Percentiles rank a stretch among this genome's conserved stretches.
Conservation (phyloP, 2,113 vertebrate genomes). For the Ciconia stormi region DNA sequence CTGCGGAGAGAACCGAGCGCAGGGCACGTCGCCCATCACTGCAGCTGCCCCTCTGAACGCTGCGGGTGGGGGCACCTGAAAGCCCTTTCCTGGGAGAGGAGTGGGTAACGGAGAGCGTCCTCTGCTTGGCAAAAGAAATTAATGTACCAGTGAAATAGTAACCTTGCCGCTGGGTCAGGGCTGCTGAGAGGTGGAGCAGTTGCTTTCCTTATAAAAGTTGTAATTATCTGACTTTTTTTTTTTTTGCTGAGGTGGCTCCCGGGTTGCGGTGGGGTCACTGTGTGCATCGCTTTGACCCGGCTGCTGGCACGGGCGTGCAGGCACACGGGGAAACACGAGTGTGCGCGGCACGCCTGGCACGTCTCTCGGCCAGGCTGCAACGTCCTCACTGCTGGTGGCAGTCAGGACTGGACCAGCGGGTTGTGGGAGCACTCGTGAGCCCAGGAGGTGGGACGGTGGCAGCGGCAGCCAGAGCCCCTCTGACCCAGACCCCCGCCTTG, state of each 20-base stretch:
- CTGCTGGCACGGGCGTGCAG: not conserved
- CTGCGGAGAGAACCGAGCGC: accelerated
- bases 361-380: accelerated
- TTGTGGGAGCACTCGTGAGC: not conserved
- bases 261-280: accelerated
- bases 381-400: accelerated
- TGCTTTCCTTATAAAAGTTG: not conserved
- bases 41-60: not conserved
- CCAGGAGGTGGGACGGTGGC: not conserved
- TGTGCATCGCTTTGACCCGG: accelerated
- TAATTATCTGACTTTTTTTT: not conserved
- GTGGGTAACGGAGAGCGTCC: not conserved
- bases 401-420: accelerated
- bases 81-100: not conserved
- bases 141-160: not conserved
- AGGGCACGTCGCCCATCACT: accelerated
- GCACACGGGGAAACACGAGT: accelerated
- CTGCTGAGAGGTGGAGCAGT: not conserved
- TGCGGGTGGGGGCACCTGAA: accelerated
- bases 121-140: not conserved
- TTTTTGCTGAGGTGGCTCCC: not conserved
- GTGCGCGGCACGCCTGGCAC: accelerated
- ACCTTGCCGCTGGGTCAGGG: not conserved
- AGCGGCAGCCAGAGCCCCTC: accelerated
- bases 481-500: not conserved